Conservation (phyloP, 2,888 invertebrate genomes). For the Drosophila meridiana region DNA sequence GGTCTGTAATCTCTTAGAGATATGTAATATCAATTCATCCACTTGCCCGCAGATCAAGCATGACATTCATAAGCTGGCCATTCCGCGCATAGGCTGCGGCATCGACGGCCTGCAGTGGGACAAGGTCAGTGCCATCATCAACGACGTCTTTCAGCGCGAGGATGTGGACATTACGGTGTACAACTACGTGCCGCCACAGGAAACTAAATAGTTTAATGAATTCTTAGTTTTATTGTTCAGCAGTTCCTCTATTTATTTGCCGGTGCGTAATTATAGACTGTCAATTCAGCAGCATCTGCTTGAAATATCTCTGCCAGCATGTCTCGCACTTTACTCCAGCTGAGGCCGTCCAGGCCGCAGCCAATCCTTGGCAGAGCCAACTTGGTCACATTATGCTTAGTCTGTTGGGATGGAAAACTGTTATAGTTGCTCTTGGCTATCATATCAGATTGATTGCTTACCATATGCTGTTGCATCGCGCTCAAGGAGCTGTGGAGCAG, state of each 20-base stretch:
- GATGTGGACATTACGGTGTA: constrained; percentile 86
- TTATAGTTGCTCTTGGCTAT: background rate
- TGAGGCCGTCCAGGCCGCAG: constrained; percentile 88
- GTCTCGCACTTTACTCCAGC: constrained; percentile 87
- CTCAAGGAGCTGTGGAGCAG: constrained; percentile 84
- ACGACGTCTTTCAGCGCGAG: constrained; percentile 86
- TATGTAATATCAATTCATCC: background rate
- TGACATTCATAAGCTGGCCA: constrained; percentile 86
- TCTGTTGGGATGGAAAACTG: constrained; percentile 59
- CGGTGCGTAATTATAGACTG: constrained; percentile 85
- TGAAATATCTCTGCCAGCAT: constrained; percentile 86
- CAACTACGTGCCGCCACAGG: constrained; percentile 84
- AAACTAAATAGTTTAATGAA: constrained; percentile 11
- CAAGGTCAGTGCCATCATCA: constrained; percentile 86
- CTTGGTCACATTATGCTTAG: constrained; percentile 85
- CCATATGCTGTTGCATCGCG: constrained; percentile 83
- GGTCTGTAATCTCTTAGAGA: too few relatives aligned
- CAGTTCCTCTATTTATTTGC: constrained; percentile 37
- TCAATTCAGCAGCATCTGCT: constrained; percentile 85
- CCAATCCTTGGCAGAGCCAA: constrained; percentile 89
- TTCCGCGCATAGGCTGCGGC: constrained; percentile 89
- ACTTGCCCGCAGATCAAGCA: constrained; percentile 76
- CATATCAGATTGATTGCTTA: constrained; percentile 36
- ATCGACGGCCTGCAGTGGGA: constrained; percentile 88
- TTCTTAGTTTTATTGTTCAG: background rate